phyloP scores from a whole-genome alignment of 2,797 vertebrate genomes.

The Argentina silus region DNA sequence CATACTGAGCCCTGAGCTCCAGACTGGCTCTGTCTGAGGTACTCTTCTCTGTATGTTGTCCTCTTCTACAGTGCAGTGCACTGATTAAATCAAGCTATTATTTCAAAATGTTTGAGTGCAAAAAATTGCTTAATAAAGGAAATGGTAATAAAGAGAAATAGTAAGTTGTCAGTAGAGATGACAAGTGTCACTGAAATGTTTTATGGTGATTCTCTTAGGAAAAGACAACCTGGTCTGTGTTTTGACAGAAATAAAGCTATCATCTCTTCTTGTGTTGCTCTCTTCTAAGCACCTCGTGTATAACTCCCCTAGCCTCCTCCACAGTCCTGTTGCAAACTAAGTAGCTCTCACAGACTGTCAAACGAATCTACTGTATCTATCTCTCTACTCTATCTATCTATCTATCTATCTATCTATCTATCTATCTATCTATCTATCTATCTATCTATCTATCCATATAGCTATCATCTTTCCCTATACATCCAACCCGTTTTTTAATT shows the following conservation, averaged over 20 bases:
- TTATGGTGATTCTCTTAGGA: constrained; percentile 22
- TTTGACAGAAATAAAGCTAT: constrained; percentile 21
- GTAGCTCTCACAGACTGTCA: constrained; percentile 21
- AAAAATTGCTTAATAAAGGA: constrained; percentile 9
- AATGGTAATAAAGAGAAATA: background rate
- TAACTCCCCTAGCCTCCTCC: constrained; percentile 15
- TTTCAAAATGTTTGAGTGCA: background rate
- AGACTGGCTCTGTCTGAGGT: background rate
- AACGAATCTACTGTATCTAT: no score
- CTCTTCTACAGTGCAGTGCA: background rate
- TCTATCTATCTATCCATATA: no score
- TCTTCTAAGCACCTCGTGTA: constrained; percentile 41
- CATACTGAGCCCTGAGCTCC: constrained; percentile 1
- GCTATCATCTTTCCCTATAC: no score
- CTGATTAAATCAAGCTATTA: background rate
- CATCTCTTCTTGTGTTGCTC: constrained; percentile 20
- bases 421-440: no score
- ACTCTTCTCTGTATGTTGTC: background rate
- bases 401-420: no score
- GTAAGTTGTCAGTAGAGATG: background rate
- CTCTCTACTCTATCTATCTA: no score
- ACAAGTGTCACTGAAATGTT: constrained; percentile 21
- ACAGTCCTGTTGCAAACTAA: constrained; percentile 6
- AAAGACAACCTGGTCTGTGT: constrained; percentile 24
- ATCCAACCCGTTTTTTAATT: no score